These are phyloP conservation scores for Drosophila littoralis DNA, from an alignment of 1,140 invertebrate species.

Conservation along the genomic window DNA sequence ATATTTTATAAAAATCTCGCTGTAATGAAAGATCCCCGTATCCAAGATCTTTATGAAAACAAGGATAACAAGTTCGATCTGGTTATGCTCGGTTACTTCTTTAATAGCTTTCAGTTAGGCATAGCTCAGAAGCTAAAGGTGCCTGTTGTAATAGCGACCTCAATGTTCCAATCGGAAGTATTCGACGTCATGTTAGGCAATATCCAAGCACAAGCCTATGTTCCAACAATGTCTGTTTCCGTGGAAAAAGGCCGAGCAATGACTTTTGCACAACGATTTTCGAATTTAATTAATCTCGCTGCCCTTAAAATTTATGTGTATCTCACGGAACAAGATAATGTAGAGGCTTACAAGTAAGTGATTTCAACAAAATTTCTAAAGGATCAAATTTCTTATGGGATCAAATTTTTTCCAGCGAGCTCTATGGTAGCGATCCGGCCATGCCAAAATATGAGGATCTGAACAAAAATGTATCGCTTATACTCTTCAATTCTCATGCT, in stretches of 20 bases:
- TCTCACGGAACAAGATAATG: slow-evolving; percentile 13
- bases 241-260: background rate
- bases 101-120: slow-evolving; percentile 61
- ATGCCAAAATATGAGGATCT: slow-evolving; percentile 45
- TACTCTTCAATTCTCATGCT: slow-evolving; percentile 56
- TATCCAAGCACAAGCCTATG: slow-evolving; percentile 25
- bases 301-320: background rate
- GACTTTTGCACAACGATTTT: background rate
- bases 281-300: background rate
- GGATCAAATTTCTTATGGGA: background rate
- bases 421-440: slow-evolving; percentile 45
- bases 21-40: slow-evolving; percentile 26
- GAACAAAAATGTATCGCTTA: slow-evolving; percentile 58
- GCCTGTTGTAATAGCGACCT: slow-evolving; percentile 47
- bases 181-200: slow-evolving; percentile 48
- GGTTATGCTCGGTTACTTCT: slow-evolving; percentile 59
- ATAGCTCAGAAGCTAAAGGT: slow-evolving; percentile 65
- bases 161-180: slow-evolving; percentile 36
- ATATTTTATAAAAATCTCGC: slow-evolving; percentile 40
- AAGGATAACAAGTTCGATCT: slow-evolving; percentile 63
- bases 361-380: background rate
- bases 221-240: background rate
- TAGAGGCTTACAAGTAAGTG: slow-evolving; percentile 37
- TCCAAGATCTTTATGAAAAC: slow-evolving; percentile 53
- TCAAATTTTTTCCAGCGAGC: slow-evolving; percentile 2